Base-by-base conservation (phyloP, 1,140 invertebrate genomes). In the Brachionus plicatilis region DNA sequence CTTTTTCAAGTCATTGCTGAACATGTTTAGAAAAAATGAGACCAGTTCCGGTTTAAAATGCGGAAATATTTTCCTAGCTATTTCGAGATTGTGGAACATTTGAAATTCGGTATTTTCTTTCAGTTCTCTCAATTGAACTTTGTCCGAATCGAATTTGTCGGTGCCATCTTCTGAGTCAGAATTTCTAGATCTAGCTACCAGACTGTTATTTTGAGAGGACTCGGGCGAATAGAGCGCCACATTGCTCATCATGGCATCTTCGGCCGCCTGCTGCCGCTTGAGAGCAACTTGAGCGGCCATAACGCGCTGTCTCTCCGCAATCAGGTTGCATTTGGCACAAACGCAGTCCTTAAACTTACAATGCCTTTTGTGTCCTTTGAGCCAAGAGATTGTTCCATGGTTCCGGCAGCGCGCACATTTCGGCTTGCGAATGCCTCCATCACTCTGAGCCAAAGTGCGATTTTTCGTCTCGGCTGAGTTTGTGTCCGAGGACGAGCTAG, bases 181-280 rank as follows among this genome's bases (percentile, higher is more conserved):
- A 94, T 14, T 96, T 96, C 53, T 94, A 94, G 96, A 96, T 83
- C 98, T 91, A 56, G 94, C 92, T 68, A 1, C 95, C 95, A 6
- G 93, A 95, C 85, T 96, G 94, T 24, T 45, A 14, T 33, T 82
- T 7, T 43, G n/a, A 7, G 37, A 43, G 4, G 50, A 33, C 24
- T 20, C 17, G 2, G 82, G 65, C 33, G 82, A 83, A 37, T 93
- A 95, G n/a, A 95, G 94, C 20, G 95, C 93, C 86, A 98, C 91
- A 66, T 95, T 95, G 79, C 98, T 90, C 0, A 96, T 96, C 84
- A 98, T 96, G 41, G 95, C 95, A 89, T 99, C 96, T 91, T 99
- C 96, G 0, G 96, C 95, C 0, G 96, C 96, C 91, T 98, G 96
- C 89, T 97, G 96, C 53, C 96, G 91, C 90, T 98, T 99, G 79